phyloP scores from a whole-genome alignment of 2,888 invertebrate genomes.

The Drosophila falleni region DNA sequence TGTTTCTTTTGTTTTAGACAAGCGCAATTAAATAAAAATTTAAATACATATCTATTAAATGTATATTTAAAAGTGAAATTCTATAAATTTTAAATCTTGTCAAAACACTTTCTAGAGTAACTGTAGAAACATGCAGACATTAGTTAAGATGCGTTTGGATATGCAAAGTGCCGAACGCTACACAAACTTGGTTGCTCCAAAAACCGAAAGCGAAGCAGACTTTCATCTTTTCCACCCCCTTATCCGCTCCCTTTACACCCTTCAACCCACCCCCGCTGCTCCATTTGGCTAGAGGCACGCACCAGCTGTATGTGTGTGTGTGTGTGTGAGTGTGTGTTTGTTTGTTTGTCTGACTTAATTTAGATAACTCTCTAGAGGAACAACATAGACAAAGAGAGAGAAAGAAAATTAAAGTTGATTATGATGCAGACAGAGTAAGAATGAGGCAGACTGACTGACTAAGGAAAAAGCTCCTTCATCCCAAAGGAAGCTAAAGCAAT shows the following conservation, averaged over 20 bases:
- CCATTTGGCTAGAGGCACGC: constrained; percentile 35
- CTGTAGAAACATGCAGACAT: constrained; percentile 19
- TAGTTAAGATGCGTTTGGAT: constrained; percentile 55
- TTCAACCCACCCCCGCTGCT: constrained; percentile 5
- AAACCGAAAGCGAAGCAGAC: constrained; percentile 14
- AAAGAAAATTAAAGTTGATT: constrained; percentile 47
- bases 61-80: too few relatives aligned
- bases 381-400: constrained; percentile 2
- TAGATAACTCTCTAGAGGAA: constrained; percentile 27
- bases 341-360: constrained; percentile 37
- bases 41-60: too few relatives aligned
- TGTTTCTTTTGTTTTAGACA: too few relatives aligned
- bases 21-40: too few relatives aligned
- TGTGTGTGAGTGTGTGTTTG: constrained; percentile 4
- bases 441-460: not conserved
- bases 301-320: constrained; percentile 13
- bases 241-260: too few relatives aligned
- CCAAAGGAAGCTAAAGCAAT: constrained; percentile 6
- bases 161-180: constrained; percentile 54
- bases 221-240: not conserved
- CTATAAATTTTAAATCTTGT: too few relatives aligned
- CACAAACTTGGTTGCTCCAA: constrained; percentile 38
- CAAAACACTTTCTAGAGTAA: too few relatives aligned
- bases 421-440: constrained; percentile 24
- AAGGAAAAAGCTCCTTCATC: not conserved